phyloP scores from a whole-genome alignment of 2,888 invertebrate genomes.

The Caenorhabditis sp. region DNA sequence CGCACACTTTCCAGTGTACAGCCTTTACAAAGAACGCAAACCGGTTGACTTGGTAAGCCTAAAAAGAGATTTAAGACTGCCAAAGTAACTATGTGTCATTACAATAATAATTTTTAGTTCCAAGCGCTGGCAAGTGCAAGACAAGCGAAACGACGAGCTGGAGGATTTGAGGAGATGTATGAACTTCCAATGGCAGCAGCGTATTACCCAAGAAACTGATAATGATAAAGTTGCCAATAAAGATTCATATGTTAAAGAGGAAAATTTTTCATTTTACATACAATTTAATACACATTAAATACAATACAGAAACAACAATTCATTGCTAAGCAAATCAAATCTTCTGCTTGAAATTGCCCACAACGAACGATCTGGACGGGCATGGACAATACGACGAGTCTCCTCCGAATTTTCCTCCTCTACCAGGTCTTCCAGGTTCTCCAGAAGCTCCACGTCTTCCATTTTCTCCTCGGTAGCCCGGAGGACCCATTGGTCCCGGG shows the following conservation, averaged over 20 bases:
- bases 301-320: background rate
- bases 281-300: too few relatives aligned
- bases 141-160: slow-evolving; percentile 55
- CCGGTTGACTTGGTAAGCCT: slow-evolving; percentile 60
- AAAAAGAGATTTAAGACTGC: background rate
- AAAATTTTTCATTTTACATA: too few relatives aligned
- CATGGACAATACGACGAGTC: slow-evolving; percentile 53
- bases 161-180: slow-evolving; percentile 49
- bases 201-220: slow-evolving; percentile 29
- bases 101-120: slow-evolving; percentile 31
- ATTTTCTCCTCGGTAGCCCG: slow-evolving; percentile 53
- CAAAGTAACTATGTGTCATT: background rate
- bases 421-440: slow-evolving; percentile 60
- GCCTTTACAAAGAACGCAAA: slow-evolving; percentile 62
- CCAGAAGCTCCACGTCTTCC: slow-evolving; percentile 60
- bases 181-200: slow-evolving; percentile 33
- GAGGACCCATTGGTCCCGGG: slow-evolving; percentile 62
- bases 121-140: slow-evolving; percentile 52
- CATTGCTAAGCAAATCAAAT: too few relatives aligned
- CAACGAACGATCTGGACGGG: slow-evolving; percentile 41
- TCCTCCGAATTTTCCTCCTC: slow-evolving; percentile 55
- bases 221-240: slow-evolving; percentile 8
- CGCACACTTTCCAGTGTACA: slow-evolving; percentile 64
- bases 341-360: slow-evolving; percentile 27
- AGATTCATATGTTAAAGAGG: slow-evolving; percentile 37